These are phyloP conservation scores for Sterrhoptilus dennistouni DNA, from an alignment of 2,113 vertebrate species.

Conservation along the genomic window DNA sequence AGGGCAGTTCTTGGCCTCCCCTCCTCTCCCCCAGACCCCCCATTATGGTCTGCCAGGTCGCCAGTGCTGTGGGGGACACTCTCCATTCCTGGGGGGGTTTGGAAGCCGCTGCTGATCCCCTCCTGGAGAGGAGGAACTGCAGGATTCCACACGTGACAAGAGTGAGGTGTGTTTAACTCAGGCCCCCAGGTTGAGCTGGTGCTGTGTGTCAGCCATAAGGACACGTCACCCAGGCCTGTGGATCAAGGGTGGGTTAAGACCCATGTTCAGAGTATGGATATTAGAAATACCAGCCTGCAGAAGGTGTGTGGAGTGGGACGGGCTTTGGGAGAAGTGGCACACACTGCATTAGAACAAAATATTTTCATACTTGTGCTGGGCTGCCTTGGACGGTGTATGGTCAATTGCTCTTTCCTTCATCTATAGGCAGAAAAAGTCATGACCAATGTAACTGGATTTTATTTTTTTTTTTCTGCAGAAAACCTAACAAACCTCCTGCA, in stretches of 20 bases:
- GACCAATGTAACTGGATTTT: not conserved
- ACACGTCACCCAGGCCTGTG: not conserved
- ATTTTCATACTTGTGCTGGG: not conserved
- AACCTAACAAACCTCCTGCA: not conserved
- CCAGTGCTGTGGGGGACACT: rapidly evolving
- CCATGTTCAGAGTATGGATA: rapidly evolving
- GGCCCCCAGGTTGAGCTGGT: not conserved
- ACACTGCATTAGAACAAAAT: rapidly evolving
- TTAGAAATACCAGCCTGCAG: not conserved
- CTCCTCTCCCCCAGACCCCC: rapidly evolving
- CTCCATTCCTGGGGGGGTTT: rapidly evolving
- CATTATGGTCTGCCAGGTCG: rapidly evolving
- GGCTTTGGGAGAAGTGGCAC: not conserved
- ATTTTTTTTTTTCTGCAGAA: not conserved
- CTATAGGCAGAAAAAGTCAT: not conserved
- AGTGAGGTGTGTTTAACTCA: not conserved
- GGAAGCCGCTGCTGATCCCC: not conserved
- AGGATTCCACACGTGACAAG: rapidly evolving
- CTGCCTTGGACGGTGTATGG: not conserved
- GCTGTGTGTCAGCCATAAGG: not conserved
- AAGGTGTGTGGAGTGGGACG: not conserved
- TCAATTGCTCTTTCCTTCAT: not conserved
- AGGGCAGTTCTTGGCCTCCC: not conserved
- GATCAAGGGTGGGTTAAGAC: not conserved
- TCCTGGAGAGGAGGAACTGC: not conserved